phyloP scores from a whole-genome alignment of 2,113 vertebrate species.

The Platichthys flesus region DNA sequence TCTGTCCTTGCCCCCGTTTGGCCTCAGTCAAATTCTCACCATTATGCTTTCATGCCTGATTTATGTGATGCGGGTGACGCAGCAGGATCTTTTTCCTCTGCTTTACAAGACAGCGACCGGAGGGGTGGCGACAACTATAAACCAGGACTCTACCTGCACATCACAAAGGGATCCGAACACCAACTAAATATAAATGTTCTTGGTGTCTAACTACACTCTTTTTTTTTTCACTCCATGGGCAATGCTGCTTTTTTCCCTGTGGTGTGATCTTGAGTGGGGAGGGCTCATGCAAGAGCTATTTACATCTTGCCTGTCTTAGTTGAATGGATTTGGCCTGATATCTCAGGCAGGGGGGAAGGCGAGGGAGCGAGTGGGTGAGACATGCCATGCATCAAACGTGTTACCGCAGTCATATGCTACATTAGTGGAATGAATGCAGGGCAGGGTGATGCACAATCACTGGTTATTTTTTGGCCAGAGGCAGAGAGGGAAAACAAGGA shows the following conservation, averaged over 20 bases:
- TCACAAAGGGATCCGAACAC: constrained; percentile 18
- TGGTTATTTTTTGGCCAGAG: constrained; percentile 49
- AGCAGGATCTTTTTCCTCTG: constrained; percentile 42
- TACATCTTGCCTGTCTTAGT: constrained; percentile 48
- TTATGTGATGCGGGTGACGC: constrained; percentile 64
- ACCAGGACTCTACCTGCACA: constrained; percentile 22
- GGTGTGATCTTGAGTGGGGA: constrained; percentile 50
- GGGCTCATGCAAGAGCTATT: constrained; percentile 56
- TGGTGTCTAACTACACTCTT: constrained; percentile 29
- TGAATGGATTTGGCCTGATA: constrained; percentile 59
- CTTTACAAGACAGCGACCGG: constrained; percentile 49
- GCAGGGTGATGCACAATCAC: constrained; percentile 43
- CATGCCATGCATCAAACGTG: constrained; percentile 32
- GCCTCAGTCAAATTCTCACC: constrained; percentile 71
- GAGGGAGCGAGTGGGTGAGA: constrained; percentile 24
- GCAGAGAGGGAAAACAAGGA: constrained; percentile 31
- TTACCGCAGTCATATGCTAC: constrained; percentile 41
- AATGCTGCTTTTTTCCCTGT: constrained; percentile 24
- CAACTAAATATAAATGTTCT: constrained; percentile 44
- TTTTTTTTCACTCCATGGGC: background rate
- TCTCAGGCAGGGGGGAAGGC: constrained; percentile 14
- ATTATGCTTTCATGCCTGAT: constrained; percentile 66
- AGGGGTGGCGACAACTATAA: constrained; percentile 27
- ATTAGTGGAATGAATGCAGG: constrained; percentile 64
- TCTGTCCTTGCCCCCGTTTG: constrained; percentile 62